These are phyloP conservation scores for Acanthis flammea DNA, from an alignment of 2,797 vertebrate species.

Conservation along the genomic window DNA sequence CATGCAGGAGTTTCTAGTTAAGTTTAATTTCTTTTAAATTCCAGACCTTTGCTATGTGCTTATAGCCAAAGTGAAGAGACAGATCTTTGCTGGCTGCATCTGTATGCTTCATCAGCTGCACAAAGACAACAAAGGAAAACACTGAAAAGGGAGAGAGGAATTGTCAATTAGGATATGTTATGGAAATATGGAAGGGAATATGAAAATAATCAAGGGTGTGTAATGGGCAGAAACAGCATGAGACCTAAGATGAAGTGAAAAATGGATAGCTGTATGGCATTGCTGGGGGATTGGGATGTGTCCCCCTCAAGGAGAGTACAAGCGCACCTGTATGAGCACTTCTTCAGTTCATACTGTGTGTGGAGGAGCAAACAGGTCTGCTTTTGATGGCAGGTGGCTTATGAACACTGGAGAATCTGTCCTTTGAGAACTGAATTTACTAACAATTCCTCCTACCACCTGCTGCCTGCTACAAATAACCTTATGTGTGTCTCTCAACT, in stretches of 20 bases:
- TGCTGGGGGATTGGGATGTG: neutral
- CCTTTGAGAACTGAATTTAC: neutral
- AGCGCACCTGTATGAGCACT: neutral
- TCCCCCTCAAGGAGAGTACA: no score
- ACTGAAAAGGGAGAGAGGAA: neutral
- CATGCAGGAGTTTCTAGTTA: neutral
- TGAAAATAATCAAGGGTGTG: neutral
- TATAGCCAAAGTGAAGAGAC: neutral
- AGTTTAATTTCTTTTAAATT: slow-evolving; percentile 9
- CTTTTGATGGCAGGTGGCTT: neutral
- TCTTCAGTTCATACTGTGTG: neutral
- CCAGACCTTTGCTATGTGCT: neutral
- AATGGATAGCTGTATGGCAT: neutral
- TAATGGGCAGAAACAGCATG: neutral
- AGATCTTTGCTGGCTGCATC: neutral
- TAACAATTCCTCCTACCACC: neutral
- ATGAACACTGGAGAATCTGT: neutral
- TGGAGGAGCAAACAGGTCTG: neutral
- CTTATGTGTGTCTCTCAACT: neutral
- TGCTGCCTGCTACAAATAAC: neutral
- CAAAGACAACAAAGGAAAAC: neutral
- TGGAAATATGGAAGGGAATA: neutral
- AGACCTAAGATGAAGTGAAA: neutral
- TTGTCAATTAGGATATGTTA: neutral
- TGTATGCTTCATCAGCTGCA: neutral